A percentile compares a stretch with the other conserved stretches of the same genome.
These are phyloP conservation scores for Sebastiscus albofasciatus DNA, from an alignment of 2,797 vertebrate genomes.

Conservation along the genomic window DNA sequence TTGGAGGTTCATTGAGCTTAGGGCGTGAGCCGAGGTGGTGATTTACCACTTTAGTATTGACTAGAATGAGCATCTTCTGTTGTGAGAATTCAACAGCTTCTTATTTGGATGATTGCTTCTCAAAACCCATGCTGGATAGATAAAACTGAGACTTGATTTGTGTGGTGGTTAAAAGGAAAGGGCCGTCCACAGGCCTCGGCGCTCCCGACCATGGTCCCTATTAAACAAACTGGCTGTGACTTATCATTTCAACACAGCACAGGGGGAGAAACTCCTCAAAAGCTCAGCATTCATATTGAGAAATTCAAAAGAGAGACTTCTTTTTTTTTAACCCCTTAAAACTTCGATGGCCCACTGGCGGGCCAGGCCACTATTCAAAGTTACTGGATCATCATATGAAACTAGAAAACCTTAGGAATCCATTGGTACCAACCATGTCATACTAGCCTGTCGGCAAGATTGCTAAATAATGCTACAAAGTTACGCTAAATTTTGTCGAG, in stretches of 20 bases:
- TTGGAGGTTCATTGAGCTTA: constrained; percentile 47
- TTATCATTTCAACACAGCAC: not conserved
- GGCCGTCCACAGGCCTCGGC: not conserved
- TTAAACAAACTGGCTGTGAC: not conserved
- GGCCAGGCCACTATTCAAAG: too few relatives aligned
- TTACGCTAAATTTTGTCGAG: too few relatives aligned
- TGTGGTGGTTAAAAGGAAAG: not conserved
- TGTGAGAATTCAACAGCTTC: constrained; percentile 35
- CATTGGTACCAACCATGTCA: too few relatives aligned
- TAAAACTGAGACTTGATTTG: constrained; percentile 46
- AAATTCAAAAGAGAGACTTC: not conserved
- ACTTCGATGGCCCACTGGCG: too few relatives aligned
- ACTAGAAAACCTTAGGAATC: too few relatives aligned
- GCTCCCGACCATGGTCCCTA: not conserved
- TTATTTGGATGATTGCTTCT: constrained; percentile 53
- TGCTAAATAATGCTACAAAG: too few relatives aligned
- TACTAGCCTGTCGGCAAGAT: too few relatives aligned
- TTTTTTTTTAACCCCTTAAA: too few relatives aligned
- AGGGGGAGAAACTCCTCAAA: not conserved
- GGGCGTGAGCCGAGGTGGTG: constrained; percentile 43
- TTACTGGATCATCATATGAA: too few relatives aligned
- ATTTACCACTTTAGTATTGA: constrained; percentile 65
- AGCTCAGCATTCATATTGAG: not conserved
- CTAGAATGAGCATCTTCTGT: constrained; percentile 32
- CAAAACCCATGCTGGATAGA: constrained; percentile 10